Base-by-base conservation (phyloP, 2,888 invertebrate species). In the Drosophila eohydei region DNA sequence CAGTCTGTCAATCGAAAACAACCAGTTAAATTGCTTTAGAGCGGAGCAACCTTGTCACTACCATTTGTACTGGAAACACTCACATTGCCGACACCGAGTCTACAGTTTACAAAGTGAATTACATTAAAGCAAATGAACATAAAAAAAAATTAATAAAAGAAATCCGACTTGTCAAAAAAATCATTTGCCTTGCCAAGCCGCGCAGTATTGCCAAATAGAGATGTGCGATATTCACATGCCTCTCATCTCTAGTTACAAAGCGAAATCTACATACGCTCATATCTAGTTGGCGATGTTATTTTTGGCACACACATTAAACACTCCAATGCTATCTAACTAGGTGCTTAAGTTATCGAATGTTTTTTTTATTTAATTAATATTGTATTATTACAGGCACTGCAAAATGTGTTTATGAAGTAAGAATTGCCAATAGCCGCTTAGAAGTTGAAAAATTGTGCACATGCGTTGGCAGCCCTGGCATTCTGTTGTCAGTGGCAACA, bases 401-500 rank as follows among this genome's bases (percentile, higher is more conserved):
- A 28, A 28, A 46, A 40, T 12, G 16, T 30, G n/a, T 2, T 6
- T 34, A 40, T 30, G 32, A 9, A 16, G 32, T 12, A 43, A 21
- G 34, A 71, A 57, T 65, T 62, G 46, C 41, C 16, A 59, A 62
- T 52, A 59, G 48, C 56, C 30, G 78, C 67, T 55, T 61, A 26
- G 34, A 54, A 34, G 46, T 60, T 54, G 52, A 12, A 41, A 58
- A 57, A 54, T 48, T 71, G 51, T 58, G 30, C 54, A 69, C 63
- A 54, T 48, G 55, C 71, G 78, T 72, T 81, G 84, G 71, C 84
- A 84, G 67, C 89, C 69, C 88, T 89, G 66, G 44, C 54, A 52
- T 66, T 28, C 83, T 83, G 83, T 84, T 84, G 88, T 89, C 76
- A 89, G 88, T 89, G 84, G 88, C 84, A 84, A 89, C 89, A 89